Percentiles rank a stretch among this genome's conserved stretches.
Conservation (phyloP, 2,888 invertebrate species). For the Helobdella robusta region DNA sequence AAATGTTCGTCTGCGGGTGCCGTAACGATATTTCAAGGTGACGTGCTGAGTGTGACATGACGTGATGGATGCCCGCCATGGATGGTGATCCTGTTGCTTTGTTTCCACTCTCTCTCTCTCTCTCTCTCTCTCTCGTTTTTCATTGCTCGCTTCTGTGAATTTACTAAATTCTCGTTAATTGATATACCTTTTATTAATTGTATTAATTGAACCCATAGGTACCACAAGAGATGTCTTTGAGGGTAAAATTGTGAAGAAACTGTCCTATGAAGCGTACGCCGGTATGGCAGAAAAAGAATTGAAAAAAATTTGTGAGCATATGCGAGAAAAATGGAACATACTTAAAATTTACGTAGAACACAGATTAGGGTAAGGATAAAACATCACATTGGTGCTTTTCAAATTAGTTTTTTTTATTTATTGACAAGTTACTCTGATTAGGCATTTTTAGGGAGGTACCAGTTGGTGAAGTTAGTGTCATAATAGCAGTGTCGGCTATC, state of each 20-base stretch:
- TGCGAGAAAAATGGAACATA: slow-evolving; percentile 66
- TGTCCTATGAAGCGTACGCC: slow-evolving; percentile 88
- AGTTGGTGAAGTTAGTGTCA: slow-evolving; percentile 74
- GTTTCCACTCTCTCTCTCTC: no score
- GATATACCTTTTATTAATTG: not conserved
- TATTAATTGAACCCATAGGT: slow-evolving; percentile 37
- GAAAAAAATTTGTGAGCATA: slow-evolving; percentile 64
- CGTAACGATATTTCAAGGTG: slow-evolving; percentile 74
- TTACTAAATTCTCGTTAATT: not conserved
- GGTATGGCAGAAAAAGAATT: slow-evolving; percentile 75
- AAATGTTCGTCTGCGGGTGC: slow-evolving; percentile 64
- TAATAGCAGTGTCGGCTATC: slow-evolving; percentile 79
- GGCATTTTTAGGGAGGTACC: slow-evolving; percentile 56
- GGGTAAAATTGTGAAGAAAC: slow-evolving; percentile 61
- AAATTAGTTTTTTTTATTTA: not conserved
- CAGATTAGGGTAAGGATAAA: slow-evolving; percentile 53
- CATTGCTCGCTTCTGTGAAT: no score
- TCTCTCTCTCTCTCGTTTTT: no score
- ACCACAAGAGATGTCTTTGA: slow-evolving; percentile 48
- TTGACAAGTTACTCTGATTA: not conserved
- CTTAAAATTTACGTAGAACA: slow-evolving; percentile 77
- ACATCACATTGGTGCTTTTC: not conserved
- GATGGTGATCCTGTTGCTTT: no score
- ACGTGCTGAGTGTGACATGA: no score
- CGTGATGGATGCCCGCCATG: no score